Evolutionary conservation across 2,797 vertebrate genomes (phyloP).

Genomic region (Peromyscus melanophrys): DNA sequence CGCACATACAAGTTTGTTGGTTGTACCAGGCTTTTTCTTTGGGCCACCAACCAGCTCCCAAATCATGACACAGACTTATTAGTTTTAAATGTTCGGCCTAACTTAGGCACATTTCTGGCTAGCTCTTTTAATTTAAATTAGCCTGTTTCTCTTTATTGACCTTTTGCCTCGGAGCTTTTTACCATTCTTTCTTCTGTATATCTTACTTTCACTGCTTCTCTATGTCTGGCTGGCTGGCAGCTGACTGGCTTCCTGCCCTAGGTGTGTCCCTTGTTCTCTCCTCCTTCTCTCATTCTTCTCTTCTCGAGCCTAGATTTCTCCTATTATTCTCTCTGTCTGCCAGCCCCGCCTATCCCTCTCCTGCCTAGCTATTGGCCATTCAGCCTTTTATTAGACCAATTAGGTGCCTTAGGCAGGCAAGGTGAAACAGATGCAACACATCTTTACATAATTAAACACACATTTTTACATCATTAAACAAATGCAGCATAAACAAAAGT

Average conservation of each 20-base stretch:
- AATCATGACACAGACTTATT: not conserved
- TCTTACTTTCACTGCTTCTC: not conserved
- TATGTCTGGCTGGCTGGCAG: no score
- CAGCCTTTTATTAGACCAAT: not conserved
- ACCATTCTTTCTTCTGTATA: not conserved
- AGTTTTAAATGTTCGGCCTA: not conserved
- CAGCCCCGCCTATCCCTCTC: not conserved
- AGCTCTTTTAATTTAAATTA: not conserved
- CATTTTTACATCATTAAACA: not conserved
- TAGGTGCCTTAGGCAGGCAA: not conserved
- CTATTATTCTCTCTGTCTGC: not conserved
- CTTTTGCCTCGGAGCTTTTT: not conserved
- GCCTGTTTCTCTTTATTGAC: not conserved
- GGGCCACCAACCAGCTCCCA: not conserved
- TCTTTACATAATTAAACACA: not conserved
- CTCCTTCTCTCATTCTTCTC: not conserved
- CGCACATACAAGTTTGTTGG: not conserved
- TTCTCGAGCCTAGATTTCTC: not conserved
- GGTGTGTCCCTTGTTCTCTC: not conserved
- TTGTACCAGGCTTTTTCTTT: not conserved
- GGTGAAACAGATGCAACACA: not conserved
- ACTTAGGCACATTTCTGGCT: not conserved
- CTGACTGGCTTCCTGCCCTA: not conserved
- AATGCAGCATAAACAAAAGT: not conserved
- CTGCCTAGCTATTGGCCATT: not conserved